Percentiles rank a stretch among this genome's conserved stretches.
These are phyloP conservation scores for Atethmia centrago DNA, from an alignment of 2,888 invertebrate genomes.

Conservation along the genomic window DNA sequence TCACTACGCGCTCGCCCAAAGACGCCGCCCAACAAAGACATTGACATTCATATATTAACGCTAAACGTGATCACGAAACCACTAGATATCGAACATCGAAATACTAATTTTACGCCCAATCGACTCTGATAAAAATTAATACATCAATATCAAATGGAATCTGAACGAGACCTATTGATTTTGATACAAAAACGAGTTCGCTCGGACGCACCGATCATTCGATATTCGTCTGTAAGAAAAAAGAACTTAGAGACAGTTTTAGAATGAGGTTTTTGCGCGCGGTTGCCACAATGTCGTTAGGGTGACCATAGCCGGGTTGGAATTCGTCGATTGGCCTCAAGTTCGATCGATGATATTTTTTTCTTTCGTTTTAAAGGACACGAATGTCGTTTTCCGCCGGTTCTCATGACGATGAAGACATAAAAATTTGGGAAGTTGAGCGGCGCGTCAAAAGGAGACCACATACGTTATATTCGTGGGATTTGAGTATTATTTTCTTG, in stretches of 20 bases:
- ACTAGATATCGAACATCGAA: constrained; percentile 78
- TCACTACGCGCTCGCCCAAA: constrained; percentile 75
- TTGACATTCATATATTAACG: constrained; percentile 88
- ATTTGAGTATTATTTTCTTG: constrained; percentile 78
- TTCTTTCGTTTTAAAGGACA: constrained; percentile 73
- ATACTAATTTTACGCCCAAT: constrained; percentile 89
- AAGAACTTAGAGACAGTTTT: constrained; percentile 81
- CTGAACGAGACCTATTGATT: constrained; percentile 61
- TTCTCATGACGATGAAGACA: constrained; percentile 89
- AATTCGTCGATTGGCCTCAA: constrained; percentile 82
- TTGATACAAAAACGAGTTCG: constrained; percentile 79
- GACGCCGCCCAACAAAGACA: constrained; percentile 82
- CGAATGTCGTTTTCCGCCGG: constrained; percentile 75
- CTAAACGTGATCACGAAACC: constrained; percentile 85
- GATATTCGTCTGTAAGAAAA: constrained; percentile 71
- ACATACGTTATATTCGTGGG: constrained; percentile 86
- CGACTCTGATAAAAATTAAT: constrained; percentile 87
- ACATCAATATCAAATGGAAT: constrained; percentile 80
- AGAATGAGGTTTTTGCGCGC: constrained; percentile 82
- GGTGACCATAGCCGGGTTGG: constrained; percentile 83
- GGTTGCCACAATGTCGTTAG: constrained; percentile 86
- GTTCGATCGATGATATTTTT: constrained; percentile 78
- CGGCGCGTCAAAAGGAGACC: constrained; percentile 88
- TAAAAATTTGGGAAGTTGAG: constrained; percentile 86
- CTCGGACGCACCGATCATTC: constrained; percentile 68